These are phyloP conservation scores for Bufo bufo DNA, from an alignment of 2,113 vertebrate species.

Conservation along the genomic window DNA sequence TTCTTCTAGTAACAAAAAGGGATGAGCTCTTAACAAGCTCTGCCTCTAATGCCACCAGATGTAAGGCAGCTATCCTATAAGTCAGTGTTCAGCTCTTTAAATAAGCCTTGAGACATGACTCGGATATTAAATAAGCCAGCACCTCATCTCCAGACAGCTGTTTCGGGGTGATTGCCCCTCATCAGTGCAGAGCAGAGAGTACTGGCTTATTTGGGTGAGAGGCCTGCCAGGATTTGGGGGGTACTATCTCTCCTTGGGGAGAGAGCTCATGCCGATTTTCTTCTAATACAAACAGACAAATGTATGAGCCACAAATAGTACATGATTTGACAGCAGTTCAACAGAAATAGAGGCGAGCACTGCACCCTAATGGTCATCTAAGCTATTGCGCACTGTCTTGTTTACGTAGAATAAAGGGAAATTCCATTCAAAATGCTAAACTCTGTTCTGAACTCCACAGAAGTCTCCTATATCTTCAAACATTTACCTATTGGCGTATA, in stretches of 20 bases:
- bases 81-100: too few relatives aligned
- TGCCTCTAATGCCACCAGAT: too few relatives aligned
- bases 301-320: background rate
- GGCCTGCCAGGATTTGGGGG: too few relatives aligned
- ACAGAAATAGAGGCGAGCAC: background rate
- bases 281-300: background rate
- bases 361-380: background rate
- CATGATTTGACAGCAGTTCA: background rate
- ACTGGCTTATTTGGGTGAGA: too few relatives aligned
- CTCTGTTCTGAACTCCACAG: background rate
- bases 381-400: background rate
- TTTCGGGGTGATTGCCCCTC: too few relatives aligned
- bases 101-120: too few relatives aligned
- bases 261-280: background rate
- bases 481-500: background rate
- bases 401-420: background rate
- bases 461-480: background rate
- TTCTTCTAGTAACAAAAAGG: background rate
- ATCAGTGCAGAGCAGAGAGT: too few relatives aligned
- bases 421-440: background rate
- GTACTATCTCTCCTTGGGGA: too few relatives aligned
- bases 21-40: too few relatives aligned
- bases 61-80: too few relatives aligned
- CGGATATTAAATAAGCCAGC: too few relatives aligned
- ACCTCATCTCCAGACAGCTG: too few relatives aligned